Conservation (phyloP, 35 echinoderm and acorn worm species). For the Heliocidaris tuberculata region DNA sequence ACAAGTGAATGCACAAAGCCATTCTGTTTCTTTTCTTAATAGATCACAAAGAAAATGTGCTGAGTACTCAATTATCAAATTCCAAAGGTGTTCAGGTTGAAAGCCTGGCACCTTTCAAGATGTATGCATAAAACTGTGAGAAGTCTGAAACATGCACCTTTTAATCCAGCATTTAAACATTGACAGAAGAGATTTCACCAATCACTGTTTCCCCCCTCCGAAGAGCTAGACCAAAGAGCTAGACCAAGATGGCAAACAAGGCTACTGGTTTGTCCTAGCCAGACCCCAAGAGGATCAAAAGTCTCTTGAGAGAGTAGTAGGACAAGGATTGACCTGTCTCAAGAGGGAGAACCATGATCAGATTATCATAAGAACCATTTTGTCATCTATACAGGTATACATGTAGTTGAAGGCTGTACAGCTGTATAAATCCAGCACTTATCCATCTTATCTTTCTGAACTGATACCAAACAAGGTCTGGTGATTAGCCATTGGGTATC, state of each 20-base stretch:
- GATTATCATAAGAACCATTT: neutral
- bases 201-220: neutral
- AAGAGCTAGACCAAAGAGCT: neutral
- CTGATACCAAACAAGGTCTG: too few species aligned
- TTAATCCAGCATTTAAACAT: constrained; percentile 32
- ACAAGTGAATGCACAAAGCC: too few species aligned
- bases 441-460: neutral
- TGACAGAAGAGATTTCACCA: constrained; percentile 24
- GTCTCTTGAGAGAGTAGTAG: neutral
- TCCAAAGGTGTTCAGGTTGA: neutral
- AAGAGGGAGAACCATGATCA: neutral
- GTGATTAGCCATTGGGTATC: too few species aligned
- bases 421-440: neutral
- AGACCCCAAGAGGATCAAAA: neutral
- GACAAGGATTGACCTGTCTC: neutral
- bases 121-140: neutral
- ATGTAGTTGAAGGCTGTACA: neutral
- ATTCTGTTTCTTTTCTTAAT: neutral
- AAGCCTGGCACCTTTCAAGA: neutral
- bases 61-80: neutral
- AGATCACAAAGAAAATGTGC: constrained; percentile 10
- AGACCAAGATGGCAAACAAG: neutral
- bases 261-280: neutral
- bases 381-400: neutral
- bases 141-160: neutral